A percentile compares a stretch with the other conserved stretches of the same genome.
These are phyloP conservation scores for Synanthedon myopaeformis DNA, from an alignment of 2,888 invertebrate genomes.

Conservation along the genomic window DNA sequence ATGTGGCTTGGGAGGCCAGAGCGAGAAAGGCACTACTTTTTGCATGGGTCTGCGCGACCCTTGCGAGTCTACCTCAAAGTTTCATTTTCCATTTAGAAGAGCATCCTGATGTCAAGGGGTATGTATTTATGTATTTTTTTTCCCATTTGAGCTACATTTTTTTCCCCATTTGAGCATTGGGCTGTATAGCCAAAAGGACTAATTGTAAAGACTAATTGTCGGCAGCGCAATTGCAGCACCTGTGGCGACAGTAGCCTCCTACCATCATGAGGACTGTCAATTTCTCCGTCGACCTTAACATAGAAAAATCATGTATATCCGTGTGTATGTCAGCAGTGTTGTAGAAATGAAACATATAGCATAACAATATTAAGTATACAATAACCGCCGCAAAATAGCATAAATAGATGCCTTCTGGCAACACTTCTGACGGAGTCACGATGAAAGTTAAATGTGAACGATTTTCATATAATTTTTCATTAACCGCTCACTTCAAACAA, in stretches of 20 bases:
- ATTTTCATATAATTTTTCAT: neutral
- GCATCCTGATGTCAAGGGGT: slow-evolving; percentile 85
- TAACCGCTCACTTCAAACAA: neutral
- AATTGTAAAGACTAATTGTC: too few species aligned
- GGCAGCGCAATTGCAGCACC: too few species aligned
- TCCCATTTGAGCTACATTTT: too few species aligned
- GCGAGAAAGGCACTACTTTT: slow-evolving; percentile 81
- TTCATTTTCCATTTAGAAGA: slow-evolving; percentile 87
- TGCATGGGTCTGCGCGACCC: slow-evolving; percentile 83
- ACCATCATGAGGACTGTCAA: too few species aligned
- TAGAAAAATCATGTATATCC: too few species aligned
- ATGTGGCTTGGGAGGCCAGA: slow-evolving; percentile 79
- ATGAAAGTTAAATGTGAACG: neutral
- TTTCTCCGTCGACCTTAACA: too few species aligned
- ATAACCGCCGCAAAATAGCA: neutral
- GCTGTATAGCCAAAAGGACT: too few species aligned
- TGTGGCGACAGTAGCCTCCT: too few species aligned
- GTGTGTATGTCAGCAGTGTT: too few species aligned
- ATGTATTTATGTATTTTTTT: too few species aligned
- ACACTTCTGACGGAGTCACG: neutral
- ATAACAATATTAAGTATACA: neutral
- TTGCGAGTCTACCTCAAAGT: slow-evolving; percentile 92
- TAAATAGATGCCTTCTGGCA: neutral
- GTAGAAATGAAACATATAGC: neutral
- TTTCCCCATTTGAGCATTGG: too few species aligned